Conservation (phyloP, 2,797 vertebrate genomes). For the Silurus lanzhouensis region DNA sequence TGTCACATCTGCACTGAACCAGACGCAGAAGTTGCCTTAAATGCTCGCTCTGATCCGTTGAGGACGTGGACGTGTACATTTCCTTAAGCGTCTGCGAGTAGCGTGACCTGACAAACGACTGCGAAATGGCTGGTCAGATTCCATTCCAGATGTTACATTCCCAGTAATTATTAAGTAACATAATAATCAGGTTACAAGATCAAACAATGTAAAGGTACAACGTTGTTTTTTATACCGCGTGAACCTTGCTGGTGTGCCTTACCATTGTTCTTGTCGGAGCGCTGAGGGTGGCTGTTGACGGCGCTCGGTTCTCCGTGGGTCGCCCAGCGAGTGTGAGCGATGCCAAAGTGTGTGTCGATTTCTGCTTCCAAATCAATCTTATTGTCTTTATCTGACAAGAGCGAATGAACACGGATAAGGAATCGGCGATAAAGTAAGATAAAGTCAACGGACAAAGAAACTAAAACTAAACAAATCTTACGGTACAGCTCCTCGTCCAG, state of each 20-base stretch:
- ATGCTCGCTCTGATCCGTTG: background rate
- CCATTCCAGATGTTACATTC: background rate
- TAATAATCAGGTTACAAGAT: background rate
- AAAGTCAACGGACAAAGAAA: background rate
- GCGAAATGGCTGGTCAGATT: background rate
- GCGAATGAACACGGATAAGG: constrained; percentile 14
- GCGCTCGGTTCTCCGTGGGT: constrained; percentile 90
- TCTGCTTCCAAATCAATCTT: constrained; percentile 83
- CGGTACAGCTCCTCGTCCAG: constrained; percentile 90
- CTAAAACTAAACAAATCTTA: constrained; percentile 67
- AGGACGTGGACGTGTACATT: background rate
- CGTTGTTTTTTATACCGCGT: background rate
- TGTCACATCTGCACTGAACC: constrained; percentile 31
- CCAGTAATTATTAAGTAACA: background rate
- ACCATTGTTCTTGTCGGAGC: constrained; percentile 92
- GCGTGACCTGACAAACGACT: background rate
- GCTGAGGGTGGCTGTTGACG: constrained; percentile 92
- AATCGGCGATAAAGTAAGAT: background rate
- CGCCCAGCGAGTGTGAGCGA: constrained; percentile 96
- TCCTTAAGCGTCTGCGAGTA: background rate
- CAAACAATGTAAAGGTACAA: background rate
- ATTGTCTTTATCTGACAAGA: constrained; percentile 81
- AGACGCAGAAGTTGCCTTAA: constrained; percentile 9
- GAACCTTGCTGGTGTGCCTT: constrained; percentile 23
- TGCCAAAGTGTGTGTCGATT: constrained; percentile 88